A percentile compares a stretch with the other conserved stretches of the same genome.
Conservation (phyloP, 30 jellyfish, hydroid and myxozoan species). For the Phacellophora camtschatica region DNA sequence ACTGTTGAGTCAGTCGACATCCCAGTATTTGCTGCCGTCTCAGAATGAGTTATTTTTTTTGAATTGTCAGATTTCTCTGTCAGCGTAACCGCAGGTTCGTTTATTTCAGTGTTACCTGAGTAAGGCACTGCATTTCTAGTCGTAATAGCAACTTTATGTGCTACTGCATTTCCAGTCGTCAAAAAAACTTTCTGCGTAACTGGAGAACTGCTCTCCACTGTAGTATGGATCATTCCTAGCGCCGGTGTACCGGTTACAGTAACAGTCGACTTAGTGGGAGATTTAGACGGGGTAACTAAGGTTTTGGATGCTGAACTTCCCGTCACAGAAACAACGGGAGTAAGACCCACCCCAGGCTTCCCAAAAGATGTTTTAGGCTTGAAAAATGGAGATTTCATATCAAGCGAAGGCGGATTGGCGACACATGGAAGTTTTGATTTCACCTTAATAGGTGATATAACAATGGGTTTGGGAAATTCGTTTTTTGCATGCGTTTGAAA, state of each 20-base stretch:
- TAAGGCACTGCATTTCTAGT: too few species aligned
- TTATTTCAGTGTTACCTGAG: too few species aligned
- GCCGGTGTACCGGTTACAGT: neutral
- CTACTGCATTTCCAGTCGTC: too few species aligned
- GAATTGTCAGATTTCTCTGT: too few species aligned
- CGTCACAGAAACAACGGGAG: neutral
- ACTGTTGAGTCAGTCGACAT: too few species aligned
- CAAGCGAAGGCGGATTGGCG: constrained; percentile 62
- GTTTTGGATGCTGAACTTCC: neutral
- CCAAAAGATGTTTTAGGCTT: constrained; percentile 20
- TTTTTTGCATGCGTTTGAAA: neutral
- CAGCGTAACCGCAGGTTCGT: too few species aligned
- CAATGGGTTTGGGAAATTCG: neutral
- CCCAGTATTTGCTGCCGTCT: too few species aligned
- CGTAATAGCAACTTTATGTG: too few species aligned
- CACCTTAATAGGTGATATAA: neutral
- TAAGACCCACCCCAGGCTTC: neutral
- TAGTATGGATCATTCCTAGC: neutral
- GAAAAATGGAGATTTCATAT: constrained; percentile 65
- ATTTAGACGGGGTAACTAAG: neutral
- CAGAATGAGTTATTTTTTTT: too few species aligned
- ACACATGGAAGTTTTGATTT: constrained; percentile 50
- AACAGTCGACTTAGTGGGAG: neutral
- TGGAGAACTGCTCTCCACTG: too few species aligned
- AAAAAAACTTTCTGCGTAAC: too few species aligned